Percentiles rank a stretch among this genome's conserved stretches.
Conservation (phyloP, 2,888 invertebrate species). For the Caenorhabditis sp. region DNA sequence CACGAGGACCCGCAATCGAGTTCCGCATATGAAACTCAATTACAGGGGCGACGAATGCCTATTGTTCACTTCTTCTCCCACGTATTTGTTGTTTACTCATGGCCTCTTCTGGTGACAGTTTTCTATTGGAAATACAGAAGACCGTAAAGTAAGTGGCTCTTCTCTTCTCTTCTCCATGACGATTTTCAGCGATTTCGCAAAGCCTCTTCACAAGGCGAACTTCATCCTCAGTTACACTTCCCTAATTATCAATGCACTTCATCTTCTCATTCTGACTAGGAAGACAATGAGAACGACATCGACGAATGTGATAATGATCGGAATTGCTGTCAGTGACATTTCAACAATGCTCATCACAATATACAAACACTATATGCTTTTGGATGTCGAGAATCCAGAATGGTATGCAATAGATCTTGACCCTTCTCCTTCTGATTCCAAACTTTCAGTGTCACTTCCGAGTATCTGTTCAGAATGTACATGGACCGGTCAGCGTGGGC, state of each 20-base stretch:
- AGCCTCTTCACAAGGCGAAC: conserved; percentile 17
- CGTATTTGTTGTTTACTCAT: not conserved
- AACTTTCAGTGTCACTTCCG: conserved; percentile 23
- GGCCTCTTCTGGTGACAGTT: not conserved
- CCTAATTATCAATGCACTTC: conserved; percentile 1
- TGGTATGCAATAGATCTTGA: too few relatives aligned
- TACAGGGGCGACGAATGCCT: not conserved
- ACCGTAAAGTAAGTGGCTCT: conserved; percentile 9
- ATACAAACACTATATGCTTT: conserved; percentile 12
- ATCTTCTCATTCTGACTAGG: not conserved
- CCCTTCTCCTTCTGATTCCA: not conserved
- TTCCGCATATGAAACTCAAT: not conserved
- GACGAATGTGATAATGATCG: conserved; percentile 17
- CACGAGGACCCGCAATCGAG: not conserved
- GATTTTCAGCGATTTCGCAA: not conserved
- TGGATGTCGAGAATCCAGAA: conserved; percentile 29
- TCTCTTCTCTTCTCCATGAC: too few relatives aligned
- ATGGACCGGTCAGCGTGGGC: conserved; percentile 21
- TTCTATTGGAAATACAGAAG: not conserved
- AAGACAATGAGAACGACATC: conserved; percentile 16
- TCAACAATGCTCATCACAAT: conserved; percentile 3
- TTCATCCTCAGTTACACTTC: conserved; percentile 23
- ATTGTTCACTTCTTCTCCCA: not conserved
- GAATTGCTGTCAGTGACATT: conserved; percentile 19
- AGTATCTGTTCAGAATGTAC: conserved; percentile 3